These are phyloP conservation scores for Acyrthosiphon pisum DNA, from an alignment of 1,140 invertebrate genomes.

Conservation along the genomic window DNA sequence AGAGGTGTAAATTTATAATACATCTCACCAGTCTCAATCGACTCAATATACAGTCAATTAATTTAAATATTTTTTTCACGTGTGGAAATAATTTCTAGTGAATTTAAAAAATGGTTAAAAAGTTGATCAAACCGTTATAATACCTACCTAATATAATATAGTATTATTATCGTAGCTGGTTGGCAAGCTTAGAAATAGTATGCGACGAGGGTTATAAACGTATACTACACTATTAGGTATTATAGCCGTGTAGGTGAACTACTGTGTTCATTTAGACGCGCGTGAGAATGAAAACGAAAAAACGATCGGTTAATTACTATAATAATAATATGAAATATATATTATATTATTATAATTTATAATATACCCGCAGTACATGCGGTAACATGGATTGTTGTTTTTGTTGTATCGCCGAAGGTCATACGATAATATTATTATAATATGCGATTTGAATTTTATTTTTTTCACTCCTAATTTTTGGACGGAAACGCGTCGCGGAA, in stretches of 20 bases:
- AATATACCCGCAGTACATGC: neutral
- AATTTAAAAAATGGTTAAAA: neutral
- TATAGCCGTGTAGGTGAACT: neutral
- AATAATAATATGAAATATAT: too few species aligned
- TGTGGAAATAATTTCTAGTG: neutral
- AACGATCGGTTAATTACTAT: neutral
- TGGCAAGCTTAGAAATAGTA: neutral
- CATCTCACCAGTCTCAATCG: too few species aligned
- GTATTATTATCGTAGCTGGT: neutral
- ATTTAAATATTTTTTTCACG: neutral
- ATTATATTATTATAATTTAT: neutral
- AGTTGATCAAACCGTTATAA: neutral
- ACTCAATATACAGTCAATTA: neutral
- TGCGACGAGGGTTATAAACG: neutral
- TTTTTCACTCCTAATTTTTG: neutral
- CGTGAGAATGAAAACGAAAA: neutral
- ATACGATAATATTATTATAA: neutral
- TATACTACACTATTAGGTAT: neutral
- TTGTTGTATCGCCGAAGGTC: neutral
- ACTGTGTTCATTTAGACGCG: neutral
- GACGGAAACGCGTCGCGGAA: conserved; percentile 17
- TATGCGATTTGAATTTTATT: neutral
- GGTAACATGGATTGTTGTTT: neutral
- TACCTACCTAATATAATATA: too few species aligned
- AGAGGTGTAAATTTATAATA: neutral